Conservation (phyloP, 2,888 invertebrate genomes). For the Phyllotreta striolata region DNA sequence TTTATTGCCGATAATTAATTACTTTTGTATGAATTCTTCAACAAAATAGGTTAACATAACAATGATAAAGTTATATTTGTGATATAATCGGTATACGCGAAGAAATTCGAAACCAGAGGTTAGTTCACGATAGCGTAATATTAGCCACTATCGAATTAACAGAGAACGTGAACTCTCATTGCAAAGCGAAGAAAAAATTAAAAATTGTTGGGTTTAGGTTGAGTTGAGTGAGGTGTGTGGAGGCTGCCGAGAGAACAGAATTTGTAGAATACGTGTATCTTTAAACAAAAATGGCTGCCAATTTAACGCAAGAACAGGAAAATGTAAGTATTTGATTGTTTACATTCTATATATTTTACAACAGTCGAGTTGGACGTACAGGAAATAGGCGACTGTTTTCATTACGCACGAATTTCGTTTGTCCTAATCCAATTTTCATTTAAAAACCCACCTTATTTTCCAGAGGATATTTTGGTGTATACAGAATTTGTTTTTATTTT, state of each 20-base stretch:
- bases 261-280: slow-evolving; percentile 38
- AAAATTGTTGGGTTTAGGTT: slow-evolving; percentile 20
- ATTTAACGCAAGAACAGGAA: slow-evolving; percentile 79
- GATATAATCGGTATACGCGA: too few species aligned
- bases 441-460: slow-evolving; percentile 3
- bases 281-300: slow-evolving; percentile 68
- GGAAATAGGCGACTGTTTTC: neutral
- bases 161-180: slow-evolving; percentile 8
- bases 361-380: neutral
- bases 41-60: too few species aligned
- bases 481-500: too few species aligned
- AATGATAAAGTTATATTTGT: too few species aligned
- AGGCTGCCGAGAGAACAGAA: slow-evolving; percentile 30
- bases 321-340: slow-evolving; percentile 67
- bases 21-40: too few species aligned
- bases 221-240: slow-evolving; percentile 23
- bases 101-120: too few species aligned
- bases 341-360: slow-evolving; percentile 1
- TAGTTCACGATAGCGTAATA: neutral
- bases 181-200: slow-evolving; percentile 8
- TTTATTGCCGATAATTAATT: too few species aligned
- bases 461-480: neutral
- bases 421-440: slow-evolving; percentile 6
- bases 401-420: neutral
- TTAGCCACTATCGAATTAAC: slow-evolving; percentile 4